phyloP scores from a whole-genome alignment of 2,113 vertebrate species.

The Strix uralensis region DNA sequence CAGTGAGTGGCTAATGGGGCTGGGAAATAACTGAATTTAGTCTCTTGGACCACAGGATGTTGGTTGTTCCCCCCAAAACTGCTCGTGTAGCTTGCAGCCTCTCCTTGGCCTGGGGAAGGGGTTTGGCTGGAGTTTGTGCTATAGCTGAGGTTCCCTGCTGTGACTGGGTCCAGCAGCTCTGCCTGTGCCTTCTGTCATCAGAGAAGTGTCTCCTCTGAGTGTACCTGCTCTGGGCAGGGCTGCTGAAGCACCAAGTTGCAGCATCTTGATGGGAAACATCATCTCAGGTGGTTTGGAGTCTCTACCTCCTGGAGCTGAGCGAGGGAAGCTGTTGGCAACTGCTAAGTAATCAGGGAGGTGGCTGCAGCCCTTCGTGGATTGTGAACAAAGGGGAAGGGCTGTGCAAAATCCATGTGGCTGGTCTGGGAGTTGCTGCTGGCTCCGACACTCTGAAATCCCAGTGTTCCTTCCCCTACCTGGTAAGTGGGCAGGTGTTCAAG shows the following conservation, averaged over 20 bases:
- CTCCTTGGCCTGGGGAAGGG: neutral
- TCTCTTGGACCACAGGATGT: neutral
- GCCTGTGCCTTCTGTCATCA: neutral
- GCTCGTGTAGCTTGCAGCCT: rapidly evolving
- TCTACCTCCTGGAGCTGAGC: neutral
- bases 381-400: neutral
- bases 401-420: neutral
- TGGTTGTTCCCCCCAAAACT: neutral
- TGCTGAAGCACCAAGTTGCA: neutral
- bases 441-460: neutral
- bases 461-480: neutral
- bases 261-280: neutral
- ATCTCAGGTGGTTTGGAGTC: neutral
- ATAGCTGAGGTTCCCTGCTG: rapidly evolving
- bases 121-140: neutral
- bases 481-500: neutral
- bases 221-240: neutral
- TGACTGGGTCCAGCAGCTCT: neutral
- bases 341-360: neutral
- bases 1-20: rapidly evolving
- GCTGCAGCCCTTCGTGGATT: neutral
- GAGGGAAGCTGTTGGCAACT: neutral
- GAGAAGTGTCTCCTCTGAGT: neutral
- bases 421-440: neutral
- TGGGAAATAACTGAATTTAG: neutral